Evolutionary conservation across 2,797 vertebrate genomes (phyloP), one percentile per base, ranked within the genome.

Genomic region (Oreonectes daqikongensis): DNA sequence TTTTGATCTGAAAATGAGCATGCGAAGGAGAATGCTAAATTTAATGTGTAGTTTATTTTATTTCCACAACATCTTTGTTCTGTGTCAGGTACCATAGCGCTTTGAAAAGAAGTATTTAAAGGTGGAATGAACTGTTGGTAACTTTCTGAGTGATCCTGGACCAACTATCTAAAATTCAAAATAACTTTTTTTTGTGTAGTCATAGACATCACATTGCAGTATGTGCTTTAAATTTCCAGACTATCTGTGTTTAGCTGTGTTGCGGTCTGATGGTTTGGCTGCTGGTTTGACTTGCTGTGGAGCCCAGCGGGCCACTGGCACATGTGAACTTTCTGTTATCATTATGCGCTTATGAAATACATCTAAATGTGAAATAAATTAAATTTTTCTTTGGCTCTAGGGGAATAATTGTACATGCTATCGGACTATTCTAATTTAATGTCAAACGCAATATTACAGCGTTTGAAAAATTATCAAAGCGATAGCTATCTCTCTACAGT

Each of bases 301-400:
- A 82, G 79, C 59, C 17, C 72, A 40, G 79, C 57, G 12, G 38
- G 81, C 74, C 77, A 67, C 82, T 87, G 86, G 82, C 85, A 79
- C 83, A 79, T 73, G 75, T 79, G 75, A 76, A 73, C 67, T 84
- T 87, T 83, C 74, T 77, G 85, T 90, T 91, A 82, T 88, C 88
- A 90, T 89, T 84, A 86, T 79, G 76, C 12, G 42, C 84, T 84
- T 83, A 82, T 82, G 84, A 59, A 61, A 66, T 60, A 76, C 68
- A 55, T 48, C 22, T 64, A 35, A 68, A 80, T 61, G 57, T 67
- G 30, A 66, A 63, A 52, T 63, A 2, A 53, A 64, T 68, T 38
- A 24, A 38, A 68, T 70, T 61, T 46, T 35, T 11, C n/a, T 30
- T 69, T 73, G 69, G 71, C 68, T 69, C 14, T 30, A 20, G 61